Evolutionary conservation across 2,113 vertebrate species (phyloP), one percentile per base, ranked within the genome.

Genomic region (Bubo scandiacus): DNA sequence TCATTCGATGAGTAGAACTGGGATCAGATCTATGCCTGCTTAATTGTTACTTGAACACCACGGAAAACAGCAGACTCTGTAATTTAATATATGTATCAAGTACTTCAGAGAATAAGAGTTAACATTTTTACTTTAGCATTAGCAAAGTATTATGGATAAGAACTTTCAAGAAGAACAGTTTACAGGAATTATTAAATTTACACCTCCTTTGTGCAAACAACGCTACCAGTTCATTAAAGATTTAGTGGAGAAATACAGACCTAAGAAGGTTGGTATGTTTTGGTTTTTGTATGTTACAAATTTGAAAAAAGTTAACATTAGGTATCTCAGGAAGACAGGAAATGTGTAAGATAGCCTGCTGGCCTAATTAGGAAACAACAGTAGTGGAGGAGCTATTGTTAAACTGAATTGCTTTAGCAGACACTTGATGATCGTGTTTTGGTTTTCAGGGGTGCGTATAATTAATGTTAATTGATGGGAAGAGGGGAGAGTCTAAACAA

Each of bases 191-290:
- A 52, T 97, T 54, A 94, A 85, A 40, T 99, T 99, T 96, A 98
- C 73, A 6, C 99, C 99, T 38, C 97, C 99, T 15, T 92, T 99
- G 43, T 98, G 98, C 84, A 95, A 86, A 51, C 99, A 99, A 81
- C 98, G 99, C 70, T 97, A 99, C 72, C 95, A 99, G 57, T 99
- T 99, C 26, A 95, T 99, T 73, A 97, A 98, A 78, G 98, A 99
- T 63, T 98, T 99, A 93, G 98, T 99, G 81, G 94, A 88, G 72
- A 97, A 88, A 40, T 97, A 98, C 86, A 98, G 98, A 90, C 98
- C 99, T 9, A 98, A 97, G 95, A 99, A 99, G 99, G 99, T 99
- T 92, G 49, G 98, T 98, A 87, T 94, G 26, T 40, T 93, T 90
- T 89, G 15, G 16, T 71, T 16, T 92, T 85, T 94, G 45, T 51